Evolutionary conservation across 2,888 invertebrate genomes (phyloP).

Genomic region (Dynastes grantii): DNA sequence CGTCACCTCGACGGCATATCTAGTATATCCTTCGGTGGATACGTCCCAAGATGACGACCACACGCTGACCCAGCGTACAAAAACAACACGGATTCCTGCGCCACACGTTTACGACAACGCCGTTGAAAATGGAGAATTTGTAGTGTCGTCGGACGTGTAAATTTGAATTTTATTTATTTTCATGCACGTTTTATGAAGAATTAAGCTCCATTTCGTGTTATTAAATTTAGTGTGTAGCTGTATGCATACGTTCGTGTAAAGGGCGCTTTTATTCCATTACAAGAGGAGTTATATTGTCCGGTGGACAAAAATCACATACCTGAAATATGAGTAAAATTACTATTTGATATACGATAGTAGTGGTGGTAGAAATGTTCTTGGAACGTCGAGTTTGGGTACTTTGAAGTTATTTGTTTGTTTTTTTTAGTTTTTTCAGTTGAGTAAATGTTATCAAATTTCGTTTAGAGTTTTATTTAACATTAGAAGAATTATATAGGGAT

Average conservation of each 20-base stretch:
- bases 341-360: not conserved
- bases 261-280: not conserved
- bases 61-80: constrained; percentile 17
- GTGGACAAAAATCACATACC: not conserved
- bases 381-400: not conserved
- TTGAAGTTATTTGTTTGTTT: not conserved
- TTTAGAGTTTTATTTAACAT: too few relatives aligned
- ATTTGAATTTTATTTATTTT: constrained; percentile 34
- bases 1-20: too few relatives aligned
- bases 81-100: constrained; percentile 26
- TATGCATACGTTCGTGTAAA: not conserved
- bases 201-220: constrained; percentile 12
- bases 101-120: constrained; percentile 4
- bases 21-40: constrained; percentile 3
- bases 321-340: constrained; percentile 25
- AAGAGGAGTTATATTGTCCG: not conserved
- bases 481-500: too few relatives aligned
- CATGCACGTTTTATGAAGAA: constrained; percentile 23
- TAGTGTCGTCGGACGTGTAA: constrained; percentile 24
- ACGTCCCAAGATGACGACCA: constrained; percentile 16
- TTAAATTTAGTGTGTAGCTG: constrained; percentile 7
- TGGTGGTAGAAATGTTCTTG: not conserved
- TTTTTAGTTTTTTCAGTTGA: too few relatives aligned
- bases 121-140: constrained; percentile 37
- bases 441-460: too few relatives aligned